phyloP scores from a whole-genome alignment of 1,140 invertebrate genomes.

The Ceratoteleas bidentatus region DNA sequence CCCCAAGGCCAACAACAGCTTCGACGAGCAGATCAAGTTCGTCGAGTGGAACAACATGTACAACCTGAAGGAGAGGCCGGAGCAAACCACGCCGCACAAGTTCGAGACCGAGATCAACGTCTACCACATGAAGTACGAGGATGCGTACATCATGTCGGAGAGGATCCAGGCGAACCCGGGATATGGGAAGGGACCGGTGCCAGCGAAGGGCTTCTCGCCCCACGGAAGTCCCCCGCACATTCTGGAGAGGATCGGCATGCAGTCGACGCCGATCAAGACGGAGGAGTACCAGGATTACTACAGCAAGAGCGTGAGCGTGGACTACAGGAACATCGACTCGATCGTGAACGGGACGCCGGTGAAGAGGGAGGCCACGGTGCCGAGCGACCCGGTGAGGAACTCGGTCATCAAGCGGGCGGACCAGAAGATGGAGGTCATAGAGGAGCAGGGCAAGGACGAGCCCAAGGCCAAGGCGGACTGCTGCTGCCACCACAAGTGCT shows the following conservation, averaged over 20 bases:
- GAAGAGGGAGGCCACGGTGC: constrained; percentile 68
- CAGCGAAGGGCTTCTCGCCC: constrained; percentile 57
- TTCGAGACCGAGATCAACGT: constrained; percentile 70
- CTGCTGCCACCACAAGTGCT: constrained; percentile 78
- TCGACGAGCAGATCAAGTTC: constrained; percentile 79
- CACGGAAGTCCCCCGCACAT: constrained; percentile 68
- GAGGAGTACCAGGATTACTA: constrained; percentile 68
- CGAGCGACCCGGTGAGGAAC: constrained; percentile 71
- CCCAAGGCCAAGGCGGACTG: constrained; percentile 57
- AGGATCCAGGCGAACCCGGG: constrained; percentile 69
- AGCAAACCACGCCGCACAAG: constrained; percentile 65
- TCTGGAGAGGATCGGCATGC: constrained; percentile 73
- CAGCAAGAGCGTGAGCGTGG: constrained; percentile 73
- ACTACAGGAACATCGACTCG: constrained; percentile 80
- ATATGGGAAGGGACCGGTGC: constrained; percentile 44
- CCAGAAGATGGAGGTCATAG: constrained; percentile 73
- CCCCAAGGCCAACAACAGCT: constrained; percentile 76
- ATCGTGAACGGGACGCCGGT: constrained; percentile 75
- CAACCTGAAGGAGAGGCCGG: constrained; percentile 70
- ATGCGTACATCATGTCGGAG: constrained; percentile 73
- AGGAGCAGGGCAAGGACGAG: constrained; percentile 22
- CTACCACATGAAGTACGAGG: constrained; percentile 72
- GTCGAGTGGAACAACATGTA: constrained; percentile 80
- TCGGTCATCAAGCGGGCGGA: constrained; percentile 79
- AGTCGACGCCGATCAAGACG: constrained; percentile 77